Evolutionary conservation across 1,140 invertebrate species (phyloP).

Genomic region (Drosophila seguyi): DNA sequence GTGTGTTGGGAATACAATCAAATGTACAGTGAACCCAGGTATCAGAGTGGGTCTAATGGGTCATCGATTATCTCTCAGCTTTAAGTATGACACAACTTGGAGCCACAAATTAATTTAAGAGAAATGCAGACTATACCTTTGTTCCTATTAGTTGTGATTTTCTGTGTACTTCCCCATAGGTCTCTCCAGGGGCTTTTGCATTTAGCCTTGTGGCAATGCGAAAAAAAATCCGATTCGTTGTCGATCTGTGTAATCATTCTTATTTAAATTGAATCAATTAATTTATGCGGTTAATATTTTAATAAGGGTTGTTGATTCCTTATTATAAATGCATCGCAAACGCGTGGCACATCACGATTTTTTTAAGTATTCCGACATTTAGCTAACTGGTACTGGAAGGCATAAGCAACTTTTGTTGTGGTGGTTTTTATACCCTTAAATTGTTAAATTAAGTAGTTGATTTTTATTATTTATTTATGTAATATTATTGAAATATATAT

Average conservation of each 20-base stretch:
- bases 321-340: constrained; percentile 34
- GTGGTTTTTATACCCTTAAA: no score
- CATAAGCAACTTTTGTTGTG: background rate
- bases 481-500: no score
- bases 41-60: constrained; percentile 1
- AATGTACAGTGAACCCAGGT: constrained; percentile 30
- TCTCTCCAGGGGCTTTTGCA: background rate
- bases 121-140: no score
- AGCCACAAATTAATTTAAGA: background rate
- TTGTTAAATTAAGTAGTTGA: no score
- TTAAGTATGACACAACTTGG: background rate
- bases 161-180: background rate
- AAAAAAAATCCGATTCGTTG: background rate
- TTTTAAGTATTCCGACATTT: background rate
- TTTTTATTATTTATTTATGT: no score
- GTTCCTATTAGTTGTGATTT: background rate
- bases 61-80: constrained; percentile 1
- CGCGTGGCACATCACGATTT: constrained; percentile 26
- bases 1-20: constrained; percentile 11
- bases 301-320: constrained; percentile 44
- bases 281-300: constrained; percentile 32
- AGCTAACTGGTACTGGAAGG: background rate
- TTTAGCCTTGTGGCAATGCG: background rate
- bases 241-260: constrained; percentile 6
- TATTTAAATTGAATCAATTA: constrained; percentile 23